Conservation (phyloP, 2,888 invertebrate species). For the Chrysolina americana region DNA sequence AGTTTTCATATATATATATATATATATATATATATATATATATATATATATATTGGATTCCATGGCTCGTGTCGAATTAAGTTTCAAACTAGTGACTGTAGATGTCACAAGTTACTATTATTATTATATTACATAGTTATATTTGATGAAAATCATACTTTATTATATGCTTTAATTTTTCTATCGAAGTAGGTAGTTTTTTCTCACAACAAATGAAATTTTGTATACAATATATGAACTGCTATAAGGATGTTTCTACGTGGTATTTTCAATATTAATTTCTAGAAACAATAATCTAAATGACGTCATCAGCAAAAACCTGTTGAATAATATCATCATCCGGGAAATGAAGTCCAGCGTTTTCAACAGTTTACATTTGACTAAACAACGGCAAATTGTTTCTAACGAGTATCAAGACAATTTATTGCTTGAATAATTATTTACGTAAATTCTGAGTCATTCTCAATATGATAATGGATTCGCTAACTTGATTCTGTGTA, state of each 20-base stretch:
- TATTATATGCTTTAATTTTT: no score
- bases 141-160: no score
- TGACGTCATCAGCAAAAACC: conserved; percentile 5
- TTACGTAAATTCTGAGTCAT: conserved; percentile 7
- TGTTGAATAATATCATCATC: conserved; percentile 16
- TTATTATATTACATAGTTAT: no score
- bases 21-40: no score
- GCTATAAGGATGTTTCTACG: not conserved
- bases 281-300: not conserved
- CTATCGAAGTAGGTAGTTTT: no score
- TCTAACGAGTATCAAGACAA: conserved; percentile 1
- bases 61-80: no score
- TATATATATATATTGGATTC: no score
- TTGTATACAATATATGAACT: not conserved
- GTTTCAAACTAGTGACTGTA: no score
- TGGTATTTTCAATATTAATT: not conserved
- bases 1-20: no score
- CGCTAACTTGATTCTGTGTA: not conserved
- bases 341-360: not conserved
- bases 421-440: not conserved
- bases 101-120: no score
- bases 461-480: conserved; percentile 1
- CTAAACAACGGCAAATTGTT: conserved; percentile 11
- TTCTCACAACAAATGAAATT: not conserved
- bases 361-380: conserved; percentile 8